Conservation (phyloP, 2,888 invertebrate genomes). For the Amitus sp. region DNA sequence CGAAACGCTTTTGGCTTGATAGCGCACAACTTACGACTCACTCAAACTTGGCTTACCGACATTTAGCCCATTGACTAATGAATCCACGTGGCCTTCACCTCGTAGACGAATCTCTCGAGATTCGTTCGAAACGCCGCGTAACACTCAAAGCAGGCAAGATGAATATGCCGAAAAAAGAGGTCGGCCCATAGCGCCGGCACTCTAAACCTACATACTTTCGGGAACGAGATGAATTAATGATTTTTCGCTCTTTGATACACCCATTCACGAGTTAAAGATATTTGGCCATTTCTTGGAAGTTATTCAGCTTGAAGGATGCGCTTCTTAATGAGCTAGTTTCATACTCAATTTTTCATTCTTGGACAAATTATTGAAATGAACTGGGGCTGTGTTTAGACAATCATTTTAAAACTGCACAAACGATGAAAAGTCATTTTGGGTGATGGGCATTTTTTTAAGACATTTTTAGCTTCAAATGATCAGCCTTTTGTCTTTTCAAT, state of each 20-base stretch:
- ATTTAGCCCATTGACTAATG: slow-evolving; percentile 38
- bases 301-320: no score
- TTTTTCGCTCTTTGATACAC: slow-evolving; percentile 3
- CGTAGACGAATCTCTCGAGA: slow-evolving; percentile 33
- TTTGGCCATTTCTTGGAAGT: no score
- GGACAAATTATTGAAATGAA: no score
- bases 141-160: slow-evolving; percentile 21
- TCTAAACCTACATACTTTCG: slow-evolving; percentile 15
- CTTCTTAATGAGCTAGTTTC: no score
- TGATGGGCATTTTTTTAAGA: no score
- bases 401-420: no score
- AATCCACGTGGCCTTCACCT: slow-evolving; percentile 35
- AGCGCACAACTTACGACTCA: slow-evolving; percentile 28
- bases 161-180: slow-evolving; percentile 18
- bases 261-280: no score
- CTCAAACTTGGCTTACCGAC: slow-evolving; percentile 29
- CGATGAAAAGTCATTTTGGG: no score
- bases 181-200: slow-evolving; percentile 28
- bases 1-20: slow-evolving; percentile 17
- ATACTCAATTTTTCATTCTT: no score
- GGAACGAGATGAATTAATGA: slow-evolving; percentile 25
- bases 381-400: no score
- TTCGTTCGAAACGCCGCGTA: slow-evolving; percentile 20
- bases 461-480: no score
- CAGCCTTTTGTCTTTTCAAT: no score